These are phyloP conservation scores for Manduca sexta DNA, from an alignment of 1,140 invertebrate genomes.

Conservation along the genomic window DNA sequence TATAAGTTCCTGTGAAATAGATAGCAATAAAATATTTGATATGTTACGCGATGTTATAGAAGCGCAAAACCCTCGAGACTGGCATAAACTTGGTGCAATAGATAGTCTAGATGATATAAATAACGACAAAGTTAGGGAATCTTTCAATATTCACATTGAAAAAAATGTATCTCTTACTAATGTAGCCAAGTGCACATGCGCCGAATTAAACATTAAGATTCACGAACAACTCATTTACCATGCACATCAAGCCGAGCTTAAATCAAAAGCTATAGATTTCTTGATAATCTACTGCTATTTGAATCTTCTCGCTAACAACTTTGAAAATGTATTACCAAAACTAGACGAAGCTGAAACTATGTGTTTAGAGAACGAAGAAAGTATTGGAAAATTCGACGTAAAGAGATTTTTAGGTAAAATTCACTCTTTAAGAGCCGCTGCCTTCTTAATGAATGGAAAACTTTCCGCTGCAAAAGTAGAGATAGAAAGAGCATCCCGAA, in stretches of 20 bases:
- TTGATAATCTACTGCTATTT: conserved; percentile 50
- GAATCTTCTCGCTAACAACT: conserved; percentile 43
- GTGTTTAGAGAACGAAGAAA: conserved; percentile 24
- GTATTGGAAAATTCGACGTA: conserved; percentile 33
- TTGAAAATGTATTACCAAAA: conserved; percentile 40
- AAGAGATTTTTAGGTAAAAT: conserved; percentile 56
- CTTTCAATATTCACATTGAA: conserved; percentile 43
- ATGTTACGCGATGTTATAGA: conserved; percentile 37
- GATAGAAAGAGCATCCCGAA: conserved; percentile 36
- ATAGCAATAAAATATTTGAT: conserved; percentile 34
- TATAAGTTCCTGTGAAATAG: conserved; percentile 22
- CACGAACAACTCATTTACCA: conserved; percentile 53
- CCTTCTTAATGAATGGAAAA: conserved; percentile 39
- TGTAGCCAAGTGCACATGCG: conserved; percentile 50
- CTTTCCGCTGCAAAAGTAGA: conserved; percentile 40
- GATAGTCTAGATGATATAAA: conserved; percentile 42
- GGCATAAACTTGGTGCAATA: conserved; percentile 41
- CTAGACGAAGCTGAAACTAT: conserved; percentile 56
- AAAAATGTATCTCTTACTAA: conserved; percentile 48
- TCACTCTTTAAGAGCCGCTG: conserved; percentile 47
- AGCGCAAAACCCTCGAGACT: conserved; percentile 35
- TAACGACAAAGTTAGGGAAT: conserved; percentile 17
- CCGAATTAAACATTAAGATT: conserved; percentile 50
- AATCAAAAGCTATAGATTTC: conserved; percentile 59
- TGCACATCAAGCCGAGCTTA: conserved; percentile 51